Conservation (phyloP, 2,888 invertebrate species). For the Syrista parreyssii region DNA sequence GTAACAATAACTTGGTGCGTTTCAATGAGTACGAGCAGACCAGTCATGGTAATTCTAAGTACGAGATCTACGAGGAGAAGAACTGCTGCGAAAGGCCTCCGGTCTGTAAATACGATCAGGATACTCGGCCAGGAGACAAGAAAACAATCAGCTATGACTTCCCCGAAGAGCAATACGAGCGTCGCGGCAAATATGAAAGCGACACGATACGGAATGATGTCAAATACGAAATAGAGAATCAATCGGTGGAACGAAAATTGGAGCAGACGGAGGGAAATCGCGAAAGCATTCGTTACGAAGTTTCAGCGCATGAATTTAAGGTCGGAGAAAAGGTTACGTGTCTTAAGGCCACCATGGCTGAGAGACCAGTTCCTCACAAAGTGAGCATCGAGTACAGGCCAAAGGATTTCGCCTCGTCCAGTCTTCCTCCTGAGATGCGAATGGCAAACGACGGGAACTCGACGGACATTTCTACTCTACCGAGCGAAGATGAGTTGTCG, state of each 20-base stretch:
- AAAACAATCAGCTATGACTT: conserved; percentile 49
- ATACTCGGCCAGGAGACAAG: conserved; percentile 33
- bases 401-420: conserved; percentile 56
- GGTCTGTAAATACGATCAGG: conserved; percentile 39
- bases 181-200: conserved; percentile 49
- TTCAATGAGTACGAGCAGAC: conserved; percentile 56
- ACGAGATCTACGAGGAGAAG: conserved; percentile 51
- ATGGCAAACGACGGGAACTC: conserved; percentile 67
- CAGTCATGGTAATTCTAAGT: conserved; percentile 46
- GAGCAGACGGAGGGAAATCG: conserved; percentile 38
- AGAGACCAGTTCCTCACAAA: conserved; percentile 65
- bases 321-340: conserved; percentile 67
- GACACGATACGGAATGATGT: conserved; percentile 30
- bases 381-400: conserved; percentile 67
- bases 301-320: conserved; percentile 63
- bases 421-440: conserved; percentile 64
- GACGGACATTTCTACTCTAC: conserved; percentile 62
- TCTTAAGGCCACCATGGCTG: conserved; percentile 60
- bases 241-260: conserved; percentile 34
- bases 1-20: conserved; percentile 55
- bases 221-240: conserved; percentile 42
- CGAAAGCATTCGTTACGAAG: conserved; percentile 49
- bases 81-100: conserved; percentile 3
- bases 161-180: conserved; percentile 50
- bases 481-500: conserved; percentile 71